A percentile compares a stretch with the other conserved stretches of the same genome.
These are phyloP conservation scores for Rhynchonycteris naso DNA, from an alignment of 2,797 vertebrate species.

Conservation along the genomic window DNA sequence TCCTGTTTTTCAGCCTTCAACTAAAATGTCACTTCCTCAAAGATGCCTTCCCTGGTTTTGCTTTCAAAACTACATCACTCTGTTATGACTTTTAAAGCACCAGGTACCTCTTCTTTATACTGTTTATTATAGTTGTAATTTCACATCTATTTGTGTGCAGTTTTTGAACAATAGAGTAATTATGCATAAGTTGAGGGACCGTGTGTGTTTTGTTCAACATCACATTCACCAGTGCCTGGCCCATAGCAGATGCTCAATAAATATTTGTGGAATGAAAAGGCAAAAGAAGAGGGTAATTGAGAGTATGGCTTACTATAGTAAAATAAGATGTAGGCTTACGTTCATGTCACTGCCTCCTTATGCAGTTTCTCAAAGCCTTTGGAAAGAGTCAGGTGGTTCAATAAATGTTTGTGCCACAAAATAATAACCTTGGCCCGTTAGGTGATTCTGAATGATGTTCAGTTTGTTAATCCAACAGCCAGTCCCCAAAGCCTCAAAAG, in stretches of 20 bases:
- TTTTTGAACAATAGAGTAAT: background rate
- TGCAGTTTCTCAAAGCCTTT: background rate
- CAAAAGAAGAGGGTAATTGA: background rate
- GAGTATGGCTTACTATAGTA: background rate
- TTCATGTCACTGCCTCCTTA: background rate
- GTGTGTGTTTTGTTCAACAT: background rate
- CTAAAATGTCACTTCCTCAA: background rate
- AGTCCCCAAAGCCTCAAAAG: background rate
- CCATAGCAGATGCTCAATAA: background rate
- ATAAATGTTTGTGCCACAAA: background rate
- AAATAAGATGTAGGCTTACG: background rate
- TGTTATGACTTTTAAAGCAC: background rate
- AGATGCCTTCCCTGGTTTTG: background rate
- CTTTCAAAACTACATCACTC: background rate
- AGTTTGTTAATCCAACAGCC: background rate
- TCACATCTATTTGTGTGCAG: background rate
- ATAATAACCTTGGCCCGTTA: background rate
- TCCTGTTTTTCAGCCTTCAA: background rate
- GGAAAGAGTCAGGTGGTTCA: background rate
- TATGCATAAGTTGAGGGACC: background rate
- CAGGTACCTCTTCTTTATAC: background rate
- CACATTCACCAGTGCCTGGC: background rate
- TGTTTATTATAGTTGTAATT: background rate
- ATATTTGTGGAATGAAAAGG: background rate
- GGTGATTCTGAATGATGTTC: background rate